Percentiles rank a stretch among this genome's conserved stretches.
These are phyloP conservation scores for Petrolisthes cinctipes DNA, from an alignment of 2,888 invertebrate genomes.

Conservation along the genomic window DNA sequence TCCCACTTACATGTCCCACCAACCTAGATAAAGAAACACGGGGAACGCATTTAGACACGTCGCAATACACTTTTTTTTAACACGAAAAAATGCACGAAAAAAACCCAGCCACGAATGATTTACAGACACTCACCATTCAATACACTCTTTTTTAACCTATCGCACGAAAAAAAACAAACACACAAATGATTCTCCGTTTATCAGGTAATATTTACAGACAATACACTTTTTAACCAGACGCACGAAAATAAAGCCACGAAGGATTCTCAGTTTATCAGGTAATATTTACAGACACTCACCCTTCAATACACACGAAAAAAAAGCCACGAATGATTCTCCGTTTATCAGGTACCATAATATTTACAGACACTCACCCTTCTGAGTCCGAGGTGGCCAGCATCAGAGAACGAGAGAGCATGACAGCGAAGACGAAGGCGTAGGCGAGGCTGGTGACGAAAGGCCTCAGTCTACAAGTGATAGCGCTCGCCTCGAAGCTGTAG, in stretches of 20 bases:
- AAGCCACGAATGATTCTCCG: background rate
- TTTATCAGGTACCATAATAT: background rate
- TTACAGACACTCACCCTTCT: slow-evolving; percentile 36
- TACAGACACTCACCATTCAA: too few species aligned
- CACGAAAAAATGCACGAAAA: too few species aligned
- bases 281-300: background rate
- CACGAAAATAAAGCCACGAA: too few species aligned
- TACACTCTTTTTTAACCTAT: too few species aligned
- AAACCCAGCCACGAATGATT: too few species aligned
- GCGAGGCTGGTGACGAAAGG: slow-evolving; percentile 75
- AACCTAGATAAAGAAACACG: slow-evolving; percentile 70
- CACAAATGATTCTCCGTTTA: too few species aligned
- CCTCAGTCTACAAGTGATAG: slow-evolving; percentile 74
- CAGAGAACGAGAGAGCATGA: slow-evolving; percentile 77
- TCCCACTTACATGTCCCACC: slow-evolving; percentile 79
- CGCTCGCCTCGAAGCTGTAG: slow-evolving; percentile 69
- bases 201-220: background rate
- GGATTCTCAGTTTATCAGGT: background rate
- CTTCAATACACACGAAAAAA: background rate
- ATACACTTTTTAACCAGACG: too few species aligned
- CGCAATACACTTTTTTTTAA: too few species aligned
- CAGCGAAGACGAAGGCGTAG: slow-evolving; percentile 77
- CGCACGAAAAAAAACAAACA: too few species aligned
- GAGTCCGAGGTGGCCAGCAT: slow-evolving; percentile 77
- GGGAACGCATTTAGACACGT: too few species aligned